Conservation (phyloP, 1,140 invertebrate genomes). For the Caligus rogercresseyi region DNA sequence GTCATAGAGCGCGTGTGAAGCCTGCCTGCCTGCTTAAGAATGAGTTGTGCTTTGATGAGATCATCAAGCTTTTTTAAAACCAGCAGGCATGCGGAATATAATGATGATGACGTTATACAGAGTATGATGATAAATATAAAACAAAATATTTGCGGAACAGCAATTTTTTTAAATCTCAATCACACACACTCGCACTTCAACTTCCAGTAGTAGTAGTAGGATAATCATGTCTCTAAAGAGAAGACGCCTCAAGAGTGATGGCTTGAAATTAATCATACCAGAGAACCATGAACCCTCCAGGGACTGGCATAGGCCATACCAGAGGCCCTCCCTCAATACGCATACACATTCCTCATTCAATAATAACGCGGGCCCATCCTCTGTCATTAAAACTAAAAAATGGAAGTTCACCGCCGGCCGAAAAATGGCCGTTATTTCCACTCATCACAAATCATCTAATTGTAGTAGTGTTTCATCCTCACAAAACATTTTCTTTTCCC, state of each 20-base stretch:
- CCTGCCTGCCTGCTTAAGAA: no score
- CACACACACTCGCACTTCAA: no score
- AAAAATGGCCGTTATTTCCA: background rate
- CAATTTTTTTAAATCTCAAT: no score
- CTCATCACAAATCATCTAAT: background rate
- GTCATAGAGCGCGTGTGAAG: background rate
- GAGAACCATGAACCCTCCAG: background rate
- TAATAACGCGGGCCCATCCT: background rate
- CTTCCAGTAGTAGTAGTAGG: background rate
- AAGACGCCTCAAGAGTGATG: background rate
- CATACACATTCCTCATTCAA: background rate
- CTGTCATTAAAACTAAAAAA: background rate
- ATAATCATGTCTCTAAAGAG: background rate
- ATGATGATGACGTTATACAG: background rate
- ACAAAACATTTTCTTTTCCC: background rate
- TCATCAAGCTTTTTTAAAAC: background rate
- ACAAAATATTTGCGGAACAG: background rate
- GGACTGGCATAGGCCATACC: background rate
- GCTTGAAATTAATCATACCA: conserved; percentile 8
- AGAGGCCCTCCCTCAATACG: background rate
- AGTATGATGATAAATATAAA: background rate
- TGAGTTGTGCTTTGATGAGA: background rate
- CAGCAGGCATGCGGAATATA: background rate
- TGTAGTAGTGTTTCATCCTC: no score
- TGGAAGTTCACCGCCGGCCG: background rate